phyloP scores from a whole-genome alignment of 30 jellyfish, hydroid and myxozoan species.

The Nemopilema nomurai region DNA sequence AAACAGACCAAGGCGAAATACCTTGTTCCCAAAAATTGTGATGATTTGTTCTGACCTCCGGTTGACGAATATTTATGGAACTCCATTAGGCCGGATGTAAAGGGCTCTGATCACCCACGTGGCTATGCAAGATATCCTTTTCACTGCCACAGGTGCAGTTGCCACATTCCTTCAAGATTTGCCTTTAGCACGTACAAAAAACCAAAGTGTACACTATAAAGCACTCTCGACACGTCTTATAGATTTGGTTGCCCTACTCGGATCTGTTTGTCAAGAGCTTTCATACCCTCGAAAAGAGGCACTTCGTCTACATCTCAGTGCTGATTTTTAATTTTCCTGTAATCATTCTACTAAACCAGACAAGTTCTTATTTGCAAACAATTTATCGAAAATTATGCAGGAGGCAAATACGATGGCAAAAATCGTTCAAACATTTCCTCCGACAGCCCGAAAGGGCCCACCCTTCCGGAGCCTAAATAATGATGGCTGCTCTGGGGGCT shows the following conservation, averaged over 20 bases:
- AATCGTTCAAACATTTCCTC: not conserved
- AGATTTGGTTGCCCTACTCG: not conserved
- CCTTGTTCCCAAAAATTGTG: slow-evolving; percentile 27
- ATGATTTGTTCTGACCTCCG: not conserved
- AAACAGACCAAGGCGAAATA: slow-evolving; percentile 8
- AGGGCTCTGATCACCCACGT: slow-evolving; percentile 2
- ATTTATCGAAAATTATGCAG: slow-evolving; percentile 24
- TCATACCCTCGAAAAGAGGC: slow-evolving; percentile 6
- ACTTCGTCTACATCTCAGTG: slow-evolving; percentile 13
- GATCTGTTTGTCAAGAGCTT: slow-evolving; percentile 4
- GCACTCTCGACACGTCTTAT: not conserved
- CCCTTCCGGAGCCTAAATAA: not conserved
- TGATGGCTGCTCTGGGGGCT: too few relatives aligned
- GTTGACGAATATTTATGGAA: not conserved
- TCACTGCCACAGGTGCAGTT: slow-evolving; percentile 4
- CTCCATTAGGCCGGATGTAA: not conserved
- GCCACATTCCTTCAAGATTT: not conserved
- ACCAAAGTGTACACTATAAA: not conserved
- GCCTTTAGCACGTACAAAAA: not conserved
- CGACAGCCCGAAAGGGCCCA: not conserved
- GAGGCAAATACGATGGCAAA: slow-evolving; percentile 3
- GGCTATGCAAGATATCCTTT: not conserved
- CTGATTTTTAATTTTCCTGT: slow-evolving; percentile 22
- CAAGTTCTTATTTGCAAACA: slow-evolving; percentile 34
- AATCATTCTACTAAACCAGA: slow-evolving; percentile 10